Base-by-base conservation (phyloP, 2,113 vertebrate genomes). In the Himantopus leucocephalus region DNA sequence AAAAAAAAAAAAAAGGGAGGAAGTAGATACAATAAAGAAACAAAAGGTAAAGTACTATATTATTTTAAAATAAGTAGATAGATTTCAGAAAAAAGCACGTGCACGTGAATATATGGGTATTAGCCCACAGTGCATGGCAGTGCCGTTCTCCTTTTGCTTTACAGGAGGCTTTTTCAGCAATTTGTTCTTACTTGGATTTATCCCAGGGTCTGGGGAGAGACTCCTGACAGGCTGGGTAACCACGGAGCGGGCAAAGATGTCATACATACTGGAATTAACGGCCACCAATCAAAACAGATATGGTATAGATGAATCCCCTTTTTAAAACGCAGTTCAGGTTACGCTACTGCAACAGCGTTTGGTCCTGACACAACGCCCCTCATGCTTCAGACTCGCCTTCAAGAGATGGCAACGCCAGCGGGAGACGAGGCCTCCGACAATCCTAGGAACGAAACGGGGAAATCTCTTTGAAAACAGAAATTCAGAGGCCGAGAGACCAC, bases 91-190 rank as follows among this genome's bases (percentile, higher is more conserved):
- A 75, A 20, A 76, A 87, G 55, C 56, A 52, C 1, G 6, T 37
- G 18, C 4, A 37, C 0, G 2, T 59, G 68, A 74, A 16, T 35
- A 11, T 5, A 24, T 14, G 19, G 12, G 13, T 16, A 32, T 21
- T 2, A 45, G 19, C 8, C 0, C 0, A 47, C 0, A 0, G 26
- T 9, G 14, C 48, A 56, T 1, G 26, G 71, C 29, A 52, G 47
- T 22, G 34, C 48, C 22, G 12, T 19, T 58, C 48, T 58, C 34
- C 43, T 67, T 50, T 66, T 47, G 50, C 39, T 89, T 85, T 48
- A 29, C 2, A n/a, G 41, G 34, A 50, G 43, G 41, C 24, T 80
- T 92, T 47, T 67, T 39, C 62, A 30, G 32, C 21, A 14, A 76
- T n/a, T 64, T 64, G 32, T 18, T 71, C 41, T 55, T 21, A 7